phyloP scores from a whole-genome alignment of 2,797 vertebrate genomes.

The Chelidonichthys spinosus region DNA sequence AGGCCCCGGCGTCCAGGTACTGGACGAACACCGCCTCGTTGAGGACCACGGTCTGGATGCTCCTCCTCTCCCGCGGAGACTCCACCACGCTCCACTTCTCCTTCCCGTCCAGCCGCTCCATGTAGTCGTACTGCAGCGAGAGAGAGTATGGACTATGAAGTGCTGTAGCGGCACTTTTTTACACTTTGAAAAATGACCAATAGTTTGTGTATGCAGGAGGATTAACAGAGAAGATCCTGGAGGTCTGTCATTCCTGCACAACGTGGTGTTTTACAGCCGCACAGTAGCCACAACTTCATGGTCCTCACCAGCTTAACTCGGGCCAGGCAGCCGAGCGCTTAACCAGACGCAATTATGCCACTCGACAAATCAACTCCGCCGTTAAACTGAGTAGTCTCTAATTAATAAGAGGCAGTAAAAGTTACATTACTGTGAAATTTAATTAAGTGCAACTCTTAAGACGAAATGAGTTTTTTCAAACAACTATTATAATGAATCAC shows the following conservation, averaged over 20 bases:
- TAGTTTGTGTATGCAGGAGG: constrained; percentile 35
- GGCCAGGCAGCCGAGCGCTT: constrained; percentile 54
- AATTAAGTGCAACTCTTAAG: constrained; percentile 74
- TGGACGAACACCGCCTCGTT: constrained; percentile 98
- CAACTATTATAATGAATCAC: constrained; percentile 63
- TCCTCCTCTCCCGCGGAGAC: constrained; percentile 92
- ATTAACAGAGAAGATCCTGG: constrained; percentile 38
- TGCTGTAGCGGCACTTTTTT: constrained; percentile 37
- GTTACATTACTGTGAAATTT: constrained; percentile 76
- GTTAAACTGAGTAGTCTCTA: constrained; percentile 83
- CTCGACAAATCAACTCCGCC: constrained; percentile 73
- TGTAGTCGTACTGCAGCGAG: constrained; percentile 92
- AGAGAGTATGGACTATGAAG: constrained; percentile 13
- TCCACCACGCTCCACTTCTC: constrained; percentile 99
- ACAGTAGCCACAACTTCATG: constrained; percentile 9
- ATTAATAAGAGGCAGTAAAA: constrained; percentile 88
- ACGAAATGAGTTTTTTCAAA: constrained; percentile 67
- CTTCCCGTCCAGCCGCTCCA: constrained; percentile 97
- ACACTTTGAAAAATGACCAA: constrained; percentile 48
- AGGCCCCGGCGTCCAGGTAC: constrained; percentile 94
- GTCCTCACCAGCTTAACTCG: constrained; percentile 37
- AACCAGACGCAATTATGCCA: constrained; percentile 66
- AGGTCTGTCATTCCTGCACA: constrained; percentile 28
- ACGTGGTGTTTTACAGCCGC: constrained; percentile 9
- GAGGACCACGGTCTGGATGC: constrained; percentile 95